phyloP scores from a whole-genome alignment of 2,888 invertebrate genomes.

The Tridacna crocea region DNA sequence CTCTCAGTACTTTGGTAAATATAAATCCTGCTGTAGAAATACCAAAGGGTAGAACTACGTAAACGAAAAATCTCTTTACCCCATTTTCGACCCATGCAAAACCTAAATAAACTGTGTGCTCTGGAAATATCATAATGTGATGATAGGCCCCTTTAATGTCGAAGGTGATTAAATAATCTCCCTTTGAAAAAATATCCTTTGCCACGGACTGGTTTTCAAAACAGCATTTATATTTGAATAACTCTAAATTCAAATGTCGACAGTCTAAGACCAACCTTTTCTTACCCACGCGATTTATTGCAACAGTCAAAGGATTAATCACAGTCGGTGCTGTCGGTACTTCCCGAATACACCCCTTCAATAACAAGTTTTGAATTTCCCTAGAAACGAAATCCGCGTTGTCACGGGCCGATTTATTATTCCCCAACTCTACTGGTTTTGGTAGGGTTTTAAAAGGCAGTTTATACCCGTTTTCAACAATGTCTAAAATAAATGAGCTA shows the following conservation, averaged over 20 bases:
- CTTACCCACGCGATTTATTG: conserved; percentile 21
- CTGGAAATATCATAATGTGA: conserved; percentile 35
- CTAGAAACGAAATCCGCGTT: neutral
- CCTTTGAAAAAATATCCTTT: conserved; percentile 26
- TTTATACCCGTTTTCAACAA: neutral
- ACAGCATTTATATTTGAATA: conserved; percentile 40
- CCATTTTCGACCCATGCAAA: conserved; percentile 31
- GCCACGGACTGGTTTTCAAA: conserved; percentile 38
- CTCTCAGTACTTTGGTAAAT: conserved; percentile 33
- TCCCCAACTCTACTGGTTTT: neutral
- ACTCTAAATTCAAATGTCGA: conserved; percentile 37
- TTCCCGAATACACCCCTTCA: neutral
- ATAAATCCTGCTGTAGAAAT: conserved; percentile 40
- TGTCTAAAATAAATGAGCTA: neutral
- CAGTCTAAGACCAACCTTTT: conserved; percentile 43
- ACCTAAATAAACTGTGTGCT: conserved; percentile 34
- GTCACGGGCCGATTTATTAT: conserved; percentile 1
- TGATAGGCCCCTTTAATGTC: conserved; percentile 39
- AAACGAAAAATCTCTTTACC: conserved; percentile 27
- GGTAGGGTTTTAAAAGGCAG: neutral
- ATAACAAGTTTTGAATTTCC: neutral
- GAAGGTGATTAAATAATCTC: conserved; percentile 32
- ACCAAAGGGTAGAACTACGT: conserved; percentile 38
- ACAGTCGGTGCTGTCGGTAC: conserved; percentile 12
- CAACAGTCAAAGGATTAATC: conserved; percentile 39